phyloP scores from a whole-genome alignment of 2,797 vertebrate species.

The Caiman crocodilus region DNA sequence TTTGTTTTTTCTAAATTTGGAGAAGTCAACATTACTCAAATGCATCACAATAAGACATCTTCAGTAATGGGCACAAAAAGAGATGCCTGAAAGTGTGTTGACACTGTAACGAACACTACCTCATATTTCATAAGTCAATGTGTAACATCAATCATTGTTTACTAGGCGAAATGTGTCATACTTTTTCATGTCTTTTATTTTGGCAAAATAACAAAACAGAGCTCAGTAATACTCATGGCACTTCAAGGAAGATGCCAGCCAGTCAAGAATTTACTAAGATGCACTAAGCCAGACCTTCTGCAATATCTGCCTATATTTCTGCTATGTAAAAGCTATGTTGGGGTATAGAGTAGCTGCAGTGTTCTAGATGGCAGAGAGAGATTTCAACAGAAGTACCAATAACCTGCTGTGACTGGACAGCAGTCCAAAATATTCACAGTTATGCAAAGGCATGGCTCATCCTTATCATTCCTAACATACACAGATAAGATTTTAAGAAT shows the following conservation, averaged over 20 bases:
- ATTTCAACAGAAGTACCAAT: neutral
- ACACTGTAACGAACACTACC: constrained; percentile 20
- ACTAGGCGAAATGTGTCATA: constrained; percentile 49
- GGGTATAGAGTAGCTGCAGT: neutral
- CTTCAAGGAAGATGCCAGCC: constrained; percentile 16
- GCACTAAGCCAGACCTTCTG: constrained; percentile 37
- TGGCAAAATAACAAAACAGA: neutral
- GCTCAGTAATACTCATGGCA: neutral
- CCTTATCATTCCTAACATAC: neutral
- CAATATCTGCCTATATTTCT: neutral
- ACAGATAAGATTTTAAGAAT: neutral
- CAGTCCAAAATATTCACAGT: neutral
- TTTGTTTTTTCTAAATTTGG: neutral
- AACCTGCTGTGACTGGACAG: neutral
- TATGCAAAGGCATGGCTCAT: neutral
- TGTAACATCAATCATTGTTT: constrained; percentile 3
- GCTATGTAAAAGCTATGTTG: too few relatives aligned
- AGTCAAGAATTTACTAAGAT: constrained; percentile 41
- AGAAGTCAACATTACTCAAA: neutral
- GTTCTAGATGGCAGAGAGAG: neutral
- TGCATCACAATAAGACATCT: neutral
- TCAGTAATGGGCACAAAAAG: constrained; percentile 40
- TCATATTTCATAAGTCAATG: constrained; percentile 51
- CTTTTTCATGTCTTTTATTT: constrained; percentile 46
- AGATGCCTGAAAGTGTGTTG: constrained; percentile 32